phyloP scores from a whole-genome alignment of 2,113 vertebrate genomes.

The Brienomyrus longianalis region DNA sequence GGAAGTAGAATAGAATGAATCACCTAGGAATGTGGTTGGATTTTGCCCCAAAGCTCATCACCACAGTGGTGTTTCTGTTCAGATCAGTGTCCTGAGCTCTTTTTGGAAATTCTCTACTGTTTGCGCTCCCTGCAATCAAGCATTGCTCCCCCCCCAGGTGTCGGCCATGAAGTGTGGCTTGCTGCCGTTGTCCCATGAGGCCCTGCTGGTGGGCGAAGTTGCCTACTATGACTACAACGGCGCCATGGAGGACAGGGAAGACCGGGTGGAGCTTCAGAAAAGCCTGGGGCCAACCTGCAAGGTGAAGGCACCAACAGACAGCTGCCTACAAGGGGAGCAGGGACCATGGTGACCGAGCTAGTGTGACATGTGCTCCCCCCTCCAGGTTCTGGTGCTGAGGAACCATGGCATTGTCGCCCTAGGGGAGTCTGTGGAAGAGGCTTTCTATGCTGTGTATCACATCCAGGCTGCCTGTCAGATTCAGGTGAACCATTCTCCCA shows the following conservation, averaged over 20 bases:
- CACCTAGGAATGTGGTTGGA: neutral
- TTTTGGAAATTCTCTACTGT: neutral
- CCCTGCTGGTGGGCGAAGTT: slow-evolving; percentile 82
- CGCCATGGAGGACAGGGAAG: slow-evolving; percentile 80
- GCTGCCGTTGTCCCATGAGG: slow-evolving; percentile 83
- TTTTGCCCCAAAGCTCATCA: neutral
- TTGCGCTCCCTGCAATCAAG: neutral
- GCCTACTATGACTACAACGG: slow-evolving; percentile 87
- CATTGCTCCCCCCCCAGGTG: slow-evolving; percentile 56
- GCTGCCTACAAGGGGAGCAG: neutral
- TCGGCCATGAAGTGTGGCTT: slow-evolving; percentile 91
- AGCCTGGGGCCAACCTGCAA: slow-evolving; percentile 91
- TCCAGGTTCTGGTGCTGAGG: slow-evolving; percentile 85
- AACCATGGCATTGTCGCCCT: slow-evolving; percentile 90
- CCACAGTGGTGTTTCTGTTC: neutral
- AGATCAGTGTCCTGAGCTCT: neutral
- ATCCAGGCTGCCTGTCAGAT: slow-evolving; percentile 92
- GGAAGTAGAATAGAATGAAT: neutral
- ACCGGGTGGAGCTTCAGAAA: slow-evolving; percentile 88
- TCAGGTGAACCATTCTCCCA: slow-evolving; percentile 65
- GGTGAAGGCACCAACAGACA: slow-evolving; percentile 51
- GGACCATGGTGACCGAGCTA: neutral
- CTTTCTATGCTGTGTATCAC: slow-evolving; percentile 89
- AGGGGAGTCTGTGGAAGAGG: slow-evolving; percentile 89
- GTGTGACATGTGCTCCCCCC: neutral